Evolutionary conservation across 2,888 invertebrate genomes (phyloP), one percentile per base, ranked within the genome.

Genomic region (Macrophya annulata): DNA sequence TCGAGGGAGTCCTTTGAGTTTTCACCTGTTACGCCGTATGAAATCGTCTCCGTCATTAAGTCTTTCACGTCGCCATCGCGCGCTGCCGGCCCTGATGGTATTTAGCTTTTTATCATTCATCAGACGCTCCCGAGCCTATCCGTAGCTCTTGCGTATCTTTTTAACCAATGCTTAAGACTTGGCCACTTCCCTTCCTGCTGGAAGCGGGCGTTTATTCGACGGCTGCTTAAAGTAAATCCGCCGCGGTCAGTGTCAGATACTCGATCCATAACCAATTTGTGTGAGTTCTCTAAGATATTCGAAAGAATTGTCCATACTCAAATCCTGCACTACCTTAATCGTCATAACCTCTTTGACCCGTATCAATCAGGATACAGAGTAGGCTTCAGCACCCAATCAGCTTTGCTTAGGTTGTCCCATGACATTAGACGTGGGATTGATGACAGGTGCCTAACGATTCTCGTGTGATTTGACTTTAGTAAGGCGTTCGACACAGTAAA

Each of bases 311-410:
- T 48, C 12, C 45, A 48, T 12, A 12, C 12, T 12, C 45, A 48
- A 12, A 48, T 48, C 1, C 3, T 48, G 45, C 12, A 10, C 2
- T 31, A 84, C 9, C 55, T 43, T 3, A 1, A 77, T 1, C 15
- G 71, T 68, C 21, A 68, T 79, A n/a, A 83, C 79, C 5, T 86
- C 45, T 15, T 55, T 17, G 55, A 55, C n/a, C 55, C 55, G 1
- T 55, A 6, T n/a, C 55, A 55, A 4, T 17, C 55, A 17, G 55
- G 55, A 6, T 55, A 55, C 17, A 17, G 55, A 1, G 6, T n/a
- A n/a, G n/a, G n/a, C 17, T n/a, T n/a, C 3, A 55, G 55, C 55
- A 55, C 55, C 15, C 55, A 55, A 4, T 17, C 76, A 3, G 48
- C 76, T 12, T 12, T 76, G 4, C 4, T 76, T 2, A 12, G 76